Evolutionary conservation across 2,113 vertebrate species (phyloP), one percentile per base, ranked within the genome.

Genomic region (Macaca nemestrina): DNA sequence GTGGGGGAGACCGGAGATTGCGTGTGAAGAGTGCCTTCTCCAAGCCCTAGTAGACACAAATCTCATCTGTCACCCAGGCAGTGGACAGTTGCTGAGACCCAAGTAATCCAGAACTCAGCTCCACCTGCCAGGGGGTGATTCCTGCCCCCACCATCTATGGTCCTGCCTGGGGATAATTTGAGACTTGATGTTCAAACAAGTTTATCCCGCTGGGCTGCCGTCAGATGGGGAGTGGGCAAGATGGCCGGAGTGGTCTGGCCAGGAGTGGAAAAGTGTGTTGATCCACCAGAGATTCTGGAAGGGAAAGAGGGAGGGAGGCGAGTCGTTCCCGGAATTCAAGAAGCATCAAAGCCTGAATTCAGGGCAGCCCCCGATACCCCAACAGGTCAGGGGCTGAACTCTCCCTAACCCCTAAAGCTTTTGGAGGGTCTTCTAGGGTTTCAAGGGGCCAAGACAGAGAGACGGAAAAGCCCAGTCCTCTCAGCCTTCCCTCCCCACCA

Each of bases 401-500:
- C n/a, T 70, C 12, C 59, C 75, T 78, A 35, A 70, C 32, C 32
- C 45, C 70, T 57, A 52, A 17, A 59, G 80, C 10, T 40, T 84
- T 48, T 14, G 22, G 38, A 82, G 86, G 82, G 22, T 67, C 59
- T 80, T 86, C 67, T 14, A 45, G 35, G 73, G 17, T 90, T 93
- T 45, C 57, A 48, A 48, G 70, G 50, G 40, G 13, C 81, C 72
- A 18, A 48, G 57, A 40, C n/a, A 82, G 32, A 80, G 94, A 83
- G 57, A 93, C 38, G 59, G 80, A 90, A 64, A 55, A 3, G 32
- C 87, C 45, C 32, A 68, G 78, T 43, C 82, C 81, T 84, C 84
- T 85, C 88, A 43, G 84, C 85, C 92, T 59, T 75, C 72, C 61
- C 22, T 95, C 76, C 84, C 72, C 79, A 88, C 92, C 93, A 17